These are phyloP conservation scores for Neoascia interrupta DNA, from an alignment of 2,888 invertebrate species.

Conservation along the genomic window DNA sequence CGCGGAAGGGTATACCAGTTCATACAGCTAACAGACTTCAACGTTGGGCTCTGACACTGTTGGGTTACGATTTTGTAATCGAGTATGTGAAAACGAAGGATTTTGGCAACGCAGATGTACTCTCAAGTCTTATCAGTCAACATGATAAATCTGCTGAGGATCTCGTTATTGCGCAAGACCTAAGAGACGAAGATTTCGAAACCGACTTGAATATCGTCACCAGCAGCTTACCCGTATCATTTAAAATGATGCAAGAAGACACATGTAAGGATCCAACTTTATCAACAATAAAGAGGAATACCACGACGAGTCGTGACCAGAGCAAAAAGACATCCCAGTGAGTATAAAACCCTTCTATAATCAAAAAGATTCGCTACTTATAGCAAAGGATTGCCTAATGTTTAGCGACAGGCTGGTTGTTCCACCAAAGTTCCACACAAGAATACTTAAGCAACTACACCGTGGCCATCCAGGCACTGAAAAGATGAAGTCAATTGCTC, in stretches of 20 bases:
- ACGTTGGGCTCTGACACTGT: slow-evolving; percentile 65
- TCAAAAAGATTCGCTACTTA: no score
- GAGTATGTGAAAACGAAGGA: slow-evolving; percentile 43
- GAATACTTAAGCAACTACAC: slow-evolving; percentile 66
- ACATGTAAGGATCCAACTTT: not conserved
- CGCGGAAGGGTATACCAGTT: slow-evolving; percentile 70
- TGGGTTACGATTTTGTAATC: slow-evolving; percentile 61
- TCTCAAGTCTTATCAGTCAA: no score
- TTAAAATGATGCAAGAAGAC: not conserved
- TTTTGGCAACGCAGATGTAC: no score
- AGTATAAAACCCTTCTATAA: not conserved
- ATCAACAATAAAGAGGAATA: not conserved
- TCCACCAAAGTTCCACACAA: not conserved
- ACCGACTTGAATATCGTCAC: not conserved
- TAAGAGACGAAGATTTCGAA: not conserved
- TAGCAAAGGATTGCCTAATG: slow-evolving; percentile 18
- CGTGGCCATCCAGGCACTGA: slow-evolving; percentile 68
- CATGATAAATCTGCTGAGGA: no score
- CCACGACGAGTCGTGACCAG: slow-evolving; percentile 6
- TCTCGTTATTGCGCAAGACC: no score
- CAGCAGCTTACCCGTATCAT: not conserved
- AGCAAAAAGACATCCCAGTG: not conserved
- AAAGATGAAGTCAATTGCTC: slow-evolving; percentile 68
- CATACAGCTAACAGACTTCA: slow-evolving; percentile 70
- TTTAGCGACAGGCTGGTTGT: slow-evolving; percentile 6